phyloP scores from a whole-genome alignment of 2,113 vertebrate genomes.

The Prionailurus viverrinus region DNA sequence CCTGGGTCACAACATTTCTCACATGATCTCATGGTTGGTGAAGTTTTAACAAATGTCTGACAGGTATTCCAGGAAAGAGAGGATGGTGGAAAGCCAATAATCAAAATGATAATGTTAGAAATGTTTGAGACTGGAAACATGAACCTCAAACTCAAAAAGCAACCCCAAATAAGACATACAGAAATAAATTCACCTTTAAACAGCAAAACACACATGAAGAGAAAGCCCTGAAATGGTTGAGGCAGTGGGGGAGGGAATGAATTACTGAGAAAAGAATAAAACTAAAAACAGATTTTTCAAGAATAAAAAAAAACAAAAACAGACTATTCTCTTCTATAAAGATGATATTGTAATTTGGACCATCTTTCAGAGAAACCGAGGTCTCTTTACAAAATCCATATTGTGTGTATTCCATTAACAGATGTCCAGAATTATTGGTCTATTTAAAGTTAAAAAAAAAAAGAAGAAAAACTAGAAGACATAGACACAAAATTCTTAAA shows the following conservation, averaged over 20 bases:
- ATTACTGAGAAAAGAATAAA: neutral
- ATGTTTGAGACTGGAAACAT: neutral
- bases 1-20: too few relatives aligned
- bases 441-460: neutral
- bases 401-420: neutral
- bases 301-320: neutral
- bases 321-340: neutral
- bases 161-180: neutral
- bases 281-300: neutral
- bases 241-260: neutral
- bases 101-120: neutral
- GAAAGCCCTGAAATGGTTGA: neutral
- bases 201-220: neutral
- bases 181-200: neutral
- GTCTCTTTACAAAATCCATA: neutral
- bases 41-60: neutral
- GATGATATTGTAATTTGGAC: neutral
- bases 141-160: neutral
- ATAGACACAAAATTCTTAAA: neutral
- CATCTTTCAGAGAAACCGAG: neutral
- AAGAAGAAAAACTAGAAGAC: neutral
- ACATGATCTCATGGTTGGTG: too few relatives aligned
- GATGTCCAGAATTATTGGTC: neutral
- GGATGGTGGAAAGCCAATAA: neutral
- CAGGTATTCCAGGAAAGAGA: neutral